A percentile compares a stretch with the other conserved stretches of the same genome.
Evolutionary conservation across 2,797 vertebrate species (phyloP).

Genomic region (Gadopsis marmoratus): DNA sequence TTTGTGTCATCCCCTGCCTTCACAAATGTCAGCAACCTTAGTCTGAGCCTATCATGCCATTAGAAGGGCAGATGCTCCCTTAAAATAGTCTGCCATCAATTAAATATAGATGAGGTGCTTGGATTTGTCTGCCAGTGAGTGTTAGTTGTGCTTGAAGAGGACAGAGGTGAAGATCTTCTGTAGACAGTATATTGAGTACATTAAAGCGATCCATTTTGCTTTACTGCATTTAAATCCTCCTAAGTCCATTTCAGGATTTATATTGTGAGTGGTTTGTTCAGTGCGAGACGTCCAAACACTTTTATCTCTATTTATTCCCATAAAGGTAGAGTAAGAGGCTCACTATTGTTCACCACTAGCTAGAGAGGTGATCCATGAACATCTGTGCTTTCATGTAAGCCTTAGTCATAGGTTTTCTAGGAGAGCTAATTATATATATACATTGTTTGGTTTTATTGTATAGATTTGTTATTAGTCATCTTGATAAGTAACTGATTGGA

Average conservation of each 20-base stretch:
- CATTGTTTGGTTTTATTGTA: not conserved
- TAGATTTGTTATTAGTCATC: not conserved
- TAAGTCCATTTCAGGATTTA: conserved; percentile 31
- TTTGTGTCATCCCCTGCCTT: conserved; percentile 31
- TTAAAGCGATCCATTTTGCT: conserved; percentile 30
- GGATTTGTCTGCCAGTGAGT: conserved; percentile 68
- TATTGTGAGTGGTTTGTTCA: conserved; percentile 22
- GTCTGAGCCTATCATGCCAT: conserved; percentile 55
- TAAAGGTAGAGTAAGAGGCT: conserved; percentile 22
- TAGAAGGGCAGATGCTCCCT: conserved; percentile 70
- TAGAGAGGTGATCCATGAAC: conserved; percentile 16
- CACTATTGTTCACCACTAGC: conserved; percentile 13
- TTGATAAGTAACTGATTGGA: conserved; percentile 16
- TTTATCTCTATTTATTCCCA: conserved; percentile 31
- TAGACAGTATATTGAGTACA: conserved; percentile 37
- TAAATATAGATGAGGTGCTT: conserved; percentile 81
- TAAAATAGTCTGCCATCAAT: conserved; percentile 81
- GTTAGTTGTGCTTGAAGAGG: conserved; percentile 51
- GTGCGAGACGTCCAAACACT: conserved; percentile 22
- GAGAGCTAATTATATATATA: not conserved
- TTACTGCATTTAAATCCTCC: conserved; percentile 22
- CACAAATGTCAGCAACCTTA: conserved; percentile 58
- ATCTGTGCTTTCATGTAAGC: not conserved
- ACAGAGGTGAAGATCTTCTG: conserved; percentile 22
- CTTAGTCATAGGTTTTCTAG: not conserved